Percentiles rank a stretch among this genome's conserved stretches.
Evolutionary conservation across 2,113 vertebrate species (phyloP).

Genomic region (Halichoeres trimaculatus): DNA sequence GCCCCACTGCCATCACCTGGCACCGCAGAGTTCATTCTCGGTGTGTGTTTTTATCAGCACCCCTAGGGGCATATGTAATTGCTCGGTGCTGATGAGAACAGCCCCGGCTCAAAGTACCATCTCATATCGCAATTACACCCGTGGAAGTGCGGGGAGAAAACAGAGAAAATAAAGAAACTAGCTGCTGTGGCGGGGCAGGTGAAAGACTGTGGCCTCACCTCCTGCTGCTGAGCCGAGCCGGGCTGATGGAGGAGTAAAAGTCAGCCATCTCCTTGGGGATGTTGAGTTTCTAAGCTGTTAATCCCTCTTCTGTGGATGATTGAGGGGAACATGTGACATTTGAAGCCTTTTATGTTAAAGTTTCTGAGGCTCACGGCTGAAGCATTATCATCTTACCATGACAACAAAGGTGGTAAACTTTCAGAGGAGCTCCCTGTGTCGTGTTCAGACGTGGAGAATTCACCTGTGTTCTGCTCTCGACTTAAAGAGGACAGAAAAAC

Average conservation of each 20-base stretch:
- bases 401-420: conserved; percentile 42
- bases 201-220: conserved; percentile 34
- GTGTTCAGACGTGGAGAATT: neutral
- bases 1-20: conserved; percentile 60
- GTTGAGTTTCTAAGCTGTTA: conserved; percentile 60
- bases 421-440: conserved; percentile 10
- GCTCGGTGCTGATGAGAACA: conserved; percentile 67
- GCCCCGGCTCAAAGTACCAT: conserved; percentile 60
- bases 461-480: too few relatives aligned
- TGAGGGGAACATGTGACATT: conserved; percentile 71
- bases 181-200: conserved; percentile 3
- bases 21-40: conserved; percentile 59
- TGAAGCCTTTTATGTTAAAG: conserved; percentile 57
- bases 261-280: conserved; percentile 66
- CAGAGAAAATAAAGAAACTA: conserved; percentile 42
- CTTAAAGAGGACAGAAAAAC: too few relatives aligned
- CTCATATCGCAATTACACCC: conserved; percentile 57
- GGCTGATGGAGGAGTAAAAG: conserved; percentile 44
- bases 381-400: neutral
- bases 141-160: conserved; percentile 11
- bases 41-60: conserved; percentile 68
- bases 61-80: conserved; percentile 65
- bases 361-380: conserved; percentile 22
- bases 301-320: conserved; percentile 55
- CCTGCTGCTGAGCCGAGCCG: conserved; percentile 19